Evolutionary conservation across 2,113 vertebrate genomes (phyloP).

Genomic region (Zosterops lateralis): DNA sequence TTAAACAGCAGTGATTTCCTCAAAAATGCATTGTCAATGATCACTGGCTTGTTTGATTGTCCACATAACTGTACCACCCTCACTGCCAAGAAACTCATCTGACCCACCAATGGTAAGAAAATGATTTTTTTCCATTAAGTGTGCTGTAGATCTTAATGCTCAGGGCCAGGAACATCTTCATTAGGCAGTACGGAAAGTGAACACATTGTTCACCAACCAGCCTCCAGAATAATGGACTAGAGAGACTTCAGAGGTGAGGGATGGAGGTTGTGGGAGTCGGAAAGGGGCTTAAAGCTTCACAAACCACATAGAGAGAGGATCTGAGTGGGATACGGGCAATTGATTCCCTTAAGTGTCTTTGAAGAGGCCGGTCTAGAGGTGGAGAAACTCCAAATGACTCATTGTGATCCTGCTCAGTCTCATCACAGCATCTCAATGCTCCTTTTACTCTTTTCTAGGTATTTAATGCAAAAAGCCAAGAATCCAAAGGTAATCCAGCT

Average conservation of each 20-base stretch:
- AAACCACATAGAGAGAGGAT: conserved; percentile 14
- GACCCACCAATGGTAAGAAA: neutral
- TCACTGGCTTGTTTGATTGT: conserved; percentile 34
- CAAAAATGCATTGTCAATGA: conserved; percentile 37
- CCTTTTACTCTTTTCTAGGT: neutral
- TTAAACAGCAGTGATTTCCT: conserved; percentile 67
- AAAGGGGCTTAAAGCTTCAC: conserved; percentile 32
- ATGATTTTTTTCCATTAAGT: conserved; percentile 14
- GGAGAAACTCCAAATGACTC: conserved; percentile 1
- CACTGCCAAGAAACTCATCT: conserved; percentile 39
- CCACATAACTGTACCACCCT: conserved; percentile 32
- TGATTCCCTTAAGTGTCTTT: conserved; percentile 51
- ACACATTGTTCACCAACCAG: neutral
- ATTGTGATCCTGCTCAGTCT: neutral
- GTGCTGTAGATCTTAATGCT: neutral
- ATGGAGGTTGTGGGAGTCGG: neutral
- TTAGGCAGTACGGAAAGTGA: conserved; percentile 26
- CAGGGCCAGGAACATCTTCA: conserved; percentile 46
- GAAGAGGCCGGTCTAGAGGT: neutral
- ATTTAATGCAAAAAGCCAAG: neutral
- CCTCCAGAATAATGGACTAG: conserved; percentile 48
- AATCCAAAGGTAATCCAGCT: neutral
- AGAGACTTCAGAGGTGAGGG: conserved; percentile 32
- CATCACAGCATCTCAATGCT: neutral
- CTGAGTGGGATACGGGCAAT: conserved; percentile 36